phyloP scores from a whole-genome alignment of 2,888 invertebrate species.

The Lordiphosa fenestrarum region DNA sequence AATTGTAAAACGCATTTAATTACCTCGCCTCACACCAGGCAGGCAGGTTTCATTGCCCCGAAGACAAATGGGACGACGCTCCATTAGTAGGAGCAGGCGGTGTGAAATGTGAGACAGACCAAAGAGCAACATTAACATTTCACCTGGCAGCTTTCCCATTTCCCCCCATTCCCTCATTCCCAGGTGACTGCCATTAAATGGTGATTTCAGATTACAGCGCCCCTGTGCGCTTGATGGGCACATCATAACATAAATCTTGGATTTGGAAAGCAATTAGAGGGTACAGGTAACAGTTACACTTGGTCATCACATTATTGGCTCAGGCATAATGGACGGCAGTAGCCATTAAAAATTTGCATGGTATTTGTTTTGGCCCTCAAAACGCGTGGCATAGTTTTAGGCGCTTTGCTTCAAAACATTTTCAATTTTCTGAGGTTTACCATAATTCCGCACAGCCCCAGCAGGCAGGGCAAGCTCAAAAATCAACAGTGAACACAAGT shows the following conservation, averaged over 20 bases:
- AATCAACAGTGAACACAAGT: conserved; percentile 27
- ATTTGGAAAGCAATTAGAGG: conserved; percentile 68
- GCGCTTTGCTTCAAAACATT: conserved; percentile 3
- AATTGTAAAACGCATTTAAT: conserved; percentile 66
- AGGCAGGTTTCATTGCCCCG: background rate
- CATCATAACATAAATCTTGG: conserved; percentile 67
- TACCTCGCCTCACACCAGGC: conserved; percentile 31
- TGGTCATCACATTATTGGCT: conserved; percentile 58
- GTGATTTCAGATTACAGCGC: conserved; percentile 56
- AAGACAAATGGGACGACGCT: conserved; percentile 55
- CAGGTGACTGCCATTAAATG: conserved; percentile 32
- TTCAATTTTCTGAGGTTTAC: conserved; percentile 4
- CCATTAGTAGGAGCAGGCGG: conserved; percentile 43
- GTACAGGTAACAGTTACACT: conserved; percentile 34
- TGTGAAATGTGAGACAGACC: conserved; percentile 38
- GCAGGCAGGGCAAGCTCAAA: conserved; percentile 20
- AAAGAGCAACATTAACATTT: conserved; percentile 50
- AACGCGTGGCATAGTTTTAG: conserved; percentile 10
- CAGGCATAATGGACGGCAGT: conserved; percentile 45
- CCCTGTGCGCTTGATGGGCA: conserved; percentile 38
- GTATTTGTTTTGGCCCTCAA: conserved; percentile 30
- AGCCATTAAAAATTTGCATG: conserved; percentile 42
- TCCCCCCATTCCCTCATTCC: too few relatives aligned
- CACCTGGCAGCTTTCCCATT: conserved; percentile 32
- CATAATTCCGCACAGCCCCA: conserved; percentile 10